A percentile compares a stretch with the other conserved stretches of the same genome.
phyloP scores from a whole-genome alignment of 2,113 vertebrate genomes.

The Mormyrus lacerda region DNA sequence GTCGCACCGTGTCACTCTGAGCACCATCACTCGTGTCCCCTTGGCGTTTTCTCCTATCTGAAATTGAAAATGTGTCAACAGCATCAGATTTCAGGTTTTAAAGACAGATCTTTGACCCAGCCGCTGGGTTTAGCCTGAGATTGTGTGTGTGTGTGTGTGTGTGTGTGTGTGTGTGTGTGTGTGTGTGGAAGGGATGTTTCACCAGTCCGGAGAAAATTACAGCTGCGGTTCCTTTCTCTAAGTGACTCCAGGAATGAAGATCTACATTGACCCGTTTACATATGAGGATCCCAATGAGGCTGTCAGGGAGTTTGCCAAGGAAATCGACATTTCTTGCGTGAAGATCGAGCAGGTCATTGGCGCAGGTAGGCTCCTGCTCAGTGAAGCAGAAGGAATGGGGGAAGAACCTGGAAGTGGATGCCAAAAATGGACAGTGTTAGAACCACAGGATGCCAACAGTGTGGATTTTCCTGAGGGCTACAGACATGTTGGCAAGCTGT shows the following conservation, averaged over 20 bases:
- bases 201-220: conserved; percentile 1
- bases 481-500: background rate
- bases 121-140: background rate
- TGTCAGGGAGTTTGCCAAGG: conserved; percentile 89
- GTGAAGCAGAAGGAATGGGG: background rate
- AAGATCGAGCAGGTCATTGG: conserved; percentile 97
- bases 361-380: conserved; percentile 66
- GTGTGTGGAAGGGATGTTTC: background rate
- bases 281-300: conserved; percentile 92
- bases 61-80: background rate
- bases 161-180: background rate
- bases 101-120: background rate
- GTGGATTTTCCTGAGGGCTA: background rate
- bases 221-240: conserved; percentile 33
- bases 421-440: background rate
- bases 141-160: background rate
- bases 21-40: background rate
- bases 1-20: background rate
- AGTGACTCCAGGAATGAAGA: conserved; percentile 97
- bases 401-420: background rate
- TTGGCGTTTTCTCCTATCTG: background rate
- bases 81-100: background rate
- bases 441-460: background rate
- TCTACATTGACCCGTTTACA: conserved; percentile 89
- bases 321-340: conserved; percentile 90